Conservation (phyloP, 2,113 vertebrate genomes). For the Paraplagusia blochii region DNA sequence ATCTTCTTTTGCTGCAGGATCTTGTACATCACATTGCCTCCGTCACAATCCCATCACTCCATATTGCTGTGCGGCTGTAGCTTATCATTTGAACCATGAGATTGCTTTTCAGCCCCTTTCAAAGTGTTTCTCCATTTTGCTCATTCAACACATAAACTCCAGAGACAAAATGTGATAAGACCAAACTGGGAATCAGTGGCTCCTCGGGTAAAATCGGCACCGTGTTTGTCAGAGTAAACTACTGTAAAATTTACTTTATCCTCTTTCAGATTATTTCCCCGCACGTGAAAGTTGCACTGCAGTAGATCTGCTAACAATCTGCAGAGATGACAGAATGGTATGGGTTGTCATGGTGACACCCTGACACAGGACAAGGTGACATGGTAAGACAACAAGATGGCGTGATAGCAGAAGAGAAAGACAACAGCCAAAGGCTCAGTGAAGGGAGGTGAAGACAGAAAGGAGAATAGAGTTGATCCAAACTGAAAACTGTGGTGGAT, state of each 20-base stretch:
- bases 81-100: not conserved
- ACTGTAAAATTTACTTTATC: constrained; percentile 6
- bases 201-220: constrained; percentile 10
- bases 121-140: constrained; percentile 11
- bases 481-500: too few relatives aligned
- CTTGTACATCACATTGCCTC: constrained; percentile 2
- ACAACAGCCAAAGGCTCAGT: too few relatives aligned
- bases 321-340: constrained; percentile 10
- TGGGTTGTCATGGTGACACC: constrained; percentile 26
- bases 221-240: constrained; percentile 18
- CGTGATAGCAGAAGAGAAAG: not conserved
- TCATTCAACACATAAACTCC: constrained; percentile 11
- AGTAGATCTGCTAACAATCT: constrained; percentile 4
- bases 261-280: constrained; percentile 11
- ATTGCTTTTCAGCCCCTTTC: not conserved
- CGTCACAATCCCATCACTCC: constrained; percentile 7
- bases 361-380: not conserved
- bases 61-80: not conserved
- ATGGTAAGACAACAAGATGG: not conserved
- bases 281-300: constrained; percentile 7
- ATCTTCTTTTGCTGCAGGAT: constrained; percentile 4
- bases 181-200: constrained; percentile 1
- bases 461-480: too few relatives aligned
- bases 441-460: too few relatives aligned
- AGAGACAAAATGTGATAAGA: constrained; percentile 42